Base-by-base conservation (phyloP, 2,888 invertebrate genomes). In the Frankliniella intonsa region DNA sequence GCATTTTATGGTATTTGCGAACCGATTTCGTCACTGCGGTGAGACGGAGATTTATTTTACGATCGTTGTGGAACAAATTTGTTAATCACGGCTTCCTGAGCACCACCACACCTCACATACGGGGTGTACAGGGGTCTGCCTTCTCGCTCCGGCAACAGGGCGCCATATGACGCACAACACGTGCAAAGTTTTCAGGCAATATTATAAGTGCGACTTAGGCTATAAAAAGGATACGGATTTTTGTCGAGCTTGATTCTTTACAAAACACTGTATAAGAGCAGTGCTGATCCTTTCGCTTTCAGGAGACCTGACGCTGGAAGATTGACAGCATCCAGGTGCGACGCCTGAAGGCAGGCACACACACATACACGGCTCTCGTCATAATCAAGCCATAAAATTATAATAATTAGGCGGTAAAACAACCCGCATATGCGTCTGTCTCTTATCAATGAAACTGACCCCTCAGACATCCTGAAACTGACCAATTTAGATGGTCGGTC, bases 301-400 rank as follows among this genome's bases (percentile, higher is more conserved):
- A 17, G 17, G 62, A 7, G 17, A 17, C 17, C 14, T 62, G 62
- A 7, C 62, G 38, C 38, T 5, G 62, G 62, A 25, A 76, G 69
- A 76, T 76, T 76, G 69, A 76, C 69, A 76, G 69, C 69, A 69
- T 22, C 69, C 69, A 69, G 69, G 69, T 76, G 69, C 69, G 10
- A 25, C 9, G 22, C 69, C 69, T 25, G 69, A 22, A 76, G 69
- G 69, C 69, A 76, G 17, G 62, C 62, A 38, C 38, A 38, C 38
- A 38, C 38, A 38, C 62, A 19, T 62, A 17, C 62, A 17, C 62
- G 0, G 19, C n/a, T n/a, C 17, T n/a, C n/a, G 19, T 10, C 69
- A 76, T 76, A 76, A 76, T 76, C 69, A 76, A 76, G 69, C 69
- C 69, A 76, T 76, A 76, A 76, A 76, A 76, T 76, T 76, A 76